Evolutionary conservation across 2,888 invertebrate species (phyloP).

Genomic region (Himalopsyche tibetana): DNA sequence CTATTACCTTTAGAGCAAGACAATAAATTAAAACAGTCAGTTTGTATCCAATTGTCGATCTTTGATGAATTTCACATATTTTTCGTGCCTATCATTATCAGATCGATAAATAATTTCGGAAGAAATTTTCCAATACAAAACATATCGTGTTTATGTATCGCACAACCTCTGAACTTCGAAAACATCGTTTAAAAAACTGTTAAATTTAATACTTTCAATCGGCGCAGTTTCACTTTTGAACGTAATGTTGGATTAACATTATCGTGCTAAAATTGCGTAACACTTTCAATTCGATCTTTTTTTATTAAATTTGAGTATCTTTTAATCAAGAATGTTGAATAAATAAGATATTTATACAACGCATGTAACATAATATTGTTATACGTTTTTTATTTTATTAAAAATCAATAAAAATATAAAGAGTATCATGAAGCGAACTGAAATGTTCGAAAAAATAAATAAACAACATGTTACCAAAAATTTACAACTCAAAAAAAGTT

Average conservation of each 20-base stretch:
- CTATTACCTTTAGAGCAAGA: background rate
- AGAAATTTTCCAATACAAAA: background rate
- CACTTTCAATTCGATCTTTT: no score
- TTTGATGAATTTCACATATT: constrained; percentile 5
- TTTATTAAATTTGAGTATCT: no score
- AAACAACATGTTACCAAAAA: no score
- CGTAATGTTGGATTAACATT: background rate
- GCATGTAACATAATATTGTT: no score
- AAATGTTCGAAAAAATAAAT: no score
- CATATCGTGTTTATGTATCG: background rate
- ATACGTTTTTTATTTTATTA: no score
- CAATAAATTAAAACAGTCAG: constrained; percentile 5
- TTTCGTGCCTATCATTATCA: constrained; percentile 32
- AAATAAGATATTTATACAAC: no score
- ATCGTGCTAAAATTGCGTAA: background rate
- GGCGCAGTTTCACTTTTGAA: background rate
- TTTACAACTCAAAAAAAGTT: no score
- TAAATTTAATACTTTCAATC: background rate
- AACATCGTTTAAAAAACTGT: background rate
- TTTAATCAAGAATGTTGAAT: no score
- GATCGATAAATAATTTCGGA: constrained; percentile 18
- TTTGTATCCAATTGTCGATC: background rate
- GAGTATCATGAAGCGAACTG: no score
- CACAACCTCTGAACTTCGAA: constrained; percentile 21
- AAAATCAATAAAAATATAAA: no score